Conservation (phyloP, 2,113 vertebrate genomes). For the Ceuthmochares aereus region DNA sequence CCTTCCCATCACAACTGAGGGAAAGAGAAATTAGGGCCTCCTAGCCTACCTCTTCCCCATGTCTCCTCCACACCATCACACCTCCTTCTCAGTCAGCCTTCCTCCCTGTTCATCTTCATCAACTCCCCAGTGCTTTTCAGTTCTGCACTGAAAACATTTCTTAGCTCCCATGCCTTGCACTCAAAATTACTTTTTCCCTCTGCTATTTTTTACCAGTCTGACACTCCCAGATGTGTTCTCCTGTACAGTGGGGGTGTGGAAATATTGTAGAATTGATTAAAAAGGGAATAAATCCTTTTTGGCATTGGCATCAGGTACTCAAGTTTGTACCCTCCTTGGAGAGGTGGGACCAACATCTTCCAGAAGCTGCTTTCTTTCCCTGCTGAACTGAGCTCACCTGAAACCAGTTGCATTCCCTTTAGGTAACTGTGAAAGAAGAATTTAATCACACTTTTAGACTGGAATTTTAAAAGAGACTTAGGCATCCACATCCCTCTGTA, state of each 20-base stretch:
- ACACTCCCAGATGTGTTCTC: neutral
- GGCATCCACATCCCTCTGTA: neutral
- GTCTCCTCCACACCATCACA: neutral
- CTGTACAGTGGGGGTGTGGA: neutral
- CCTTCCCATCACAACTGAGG: too few species aligned
- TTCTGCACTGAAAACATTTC: neutral
- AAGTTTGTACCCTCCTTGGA: neutral
- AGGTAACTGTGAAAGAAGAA: neutral
- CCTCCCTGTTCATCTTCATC: neutral
- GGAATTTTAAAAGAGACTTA: neutral
- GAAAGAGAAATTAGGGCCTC: neutral
- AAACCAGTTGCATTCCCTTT: neutral
- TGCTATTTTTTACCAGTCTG: neutral
- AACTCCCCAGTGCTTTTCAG: neutral
- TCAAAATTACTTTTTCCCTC: neutral
- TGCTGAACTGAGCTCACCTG: neutral
- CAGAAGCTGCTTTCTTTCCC: neutral
- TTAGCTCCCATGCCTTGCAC: neutral
- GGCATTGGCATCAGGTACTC: neutral
- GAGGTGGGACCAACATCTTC: neutral
- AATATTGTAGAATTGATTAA: neutral
- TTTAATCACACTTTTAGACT: fast-evolving
- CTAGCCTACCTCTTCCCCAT: neutral
- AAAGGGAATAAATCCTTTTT: neutral
- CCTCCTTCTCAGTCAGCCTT: neutral